Conservation (phyloP, 2,888 invertebrate species). For the Perdita meconis region DNA sequence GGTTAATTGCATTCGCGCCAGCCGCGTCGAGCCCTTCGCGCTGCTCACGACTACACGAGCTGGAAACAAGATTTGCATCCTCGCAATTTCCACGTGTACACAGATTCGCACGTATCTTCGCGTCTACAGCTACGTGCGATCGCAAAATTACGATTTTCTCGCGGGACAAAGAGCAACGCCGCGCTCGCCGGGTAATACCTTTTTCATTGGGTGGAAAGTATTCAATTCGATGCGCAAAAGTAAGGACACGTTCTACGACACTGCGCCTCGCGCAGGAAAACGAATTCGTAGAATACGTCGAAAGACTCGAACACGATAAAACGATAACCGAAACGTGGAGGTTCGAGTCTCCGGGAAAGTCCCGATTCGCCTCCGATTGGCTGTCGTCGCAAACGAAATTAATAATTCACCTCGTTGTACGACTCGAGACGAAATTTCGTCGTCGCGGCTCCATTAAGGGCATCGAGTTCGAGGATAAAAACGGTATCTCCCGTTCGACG, state of each 20-base stretch:
- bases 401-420: conserved; percentile 1
- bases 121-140: conserved; percentile 25
- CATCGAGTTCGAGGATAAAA: conserved; percentile 10
- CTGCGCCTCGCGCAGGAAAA: background rate
- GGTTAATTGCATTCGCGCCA: conserved; percentile 73
- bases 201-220: background rate
- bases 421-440: conserved; percentile 9
- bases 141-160: conserved; percentile 55
- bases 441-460: conserved; percentile 11
- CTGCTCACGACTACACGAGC: conserved; percentile 67
- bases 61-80: conserved; percentile 71
- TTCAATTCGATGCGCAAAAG: background rate
- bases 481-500: conserved; percentile 24
- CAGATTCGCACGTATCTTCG: conserved; percentile 53
- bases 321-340: background rate
- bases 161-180: conserved; percentile 2
- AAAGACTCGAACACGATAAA: background rate
- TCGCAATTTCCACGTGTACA: conserved; percentile 69
- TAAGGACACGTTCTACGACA: too few species aligned
- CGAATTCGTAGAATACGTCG: background rate
- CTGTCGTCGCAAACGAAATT: background rate
- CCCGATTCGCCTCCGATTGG: background rate
- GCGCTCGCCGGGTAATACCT: background rate
- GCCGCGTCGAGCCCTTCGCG: conserved; percentile 69
- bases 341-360: background rate